Conservation (phyloP, 37 sponge, comb jelly and placozoan genomes). For the Axinella damicornis region DNA sequence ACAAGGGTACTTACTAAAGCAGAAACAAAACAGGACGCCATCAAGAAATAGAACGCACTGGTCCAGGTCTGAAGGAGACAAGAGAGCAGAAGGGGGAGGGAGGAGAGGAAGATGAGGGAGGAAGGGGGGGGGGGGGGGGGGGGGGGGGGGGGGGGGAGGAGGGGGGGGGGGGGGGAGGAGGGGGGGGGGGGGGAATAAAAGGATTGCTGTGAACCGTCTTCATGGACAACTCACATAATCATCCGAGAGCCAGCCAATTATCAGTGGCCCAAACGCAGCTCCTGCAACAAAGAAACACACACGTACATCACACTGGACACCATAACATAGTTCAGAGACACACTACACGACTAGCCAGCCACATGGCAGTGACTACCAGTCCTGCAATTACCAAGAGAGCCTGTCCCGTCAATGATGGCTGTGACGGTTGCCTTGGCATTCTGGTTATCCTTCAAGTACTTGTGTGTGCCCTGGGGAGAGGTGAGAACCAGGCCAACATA, state of each 20-base stretch:
- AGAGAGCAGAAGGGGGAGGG: not conserved
- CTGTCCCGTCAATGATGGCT: slow-evolving; percentile 91
- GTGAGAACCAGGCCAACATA: no score
- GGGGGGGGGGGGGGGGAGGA: no score
- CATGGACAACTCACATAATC: slow-evolving; percentile 12
- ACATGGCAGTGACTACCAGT: not conserved
- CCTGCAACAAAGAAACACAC: not conserved
- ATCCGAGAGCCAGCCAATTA: slow-evolving; percentile 40
- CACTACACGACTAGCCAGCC: no score
- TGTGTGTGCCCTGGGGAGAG: slow-evolving; percentile 71
- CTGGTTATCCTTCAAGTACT: slow-evolving; percentile 60
- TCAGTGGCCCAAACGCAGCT: slow-evolving; percentile 77
- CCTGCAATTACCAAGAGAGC: slow-evolving; percentile 63
- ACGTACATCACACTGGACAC: no score
- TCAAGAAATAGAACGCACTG: slow-evolving; percentile 81
- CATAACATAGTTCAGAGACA: no score
- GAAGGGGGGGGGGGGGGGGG: not conserved
- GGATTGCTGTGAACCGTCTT: no score
- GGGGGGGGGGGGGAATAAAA: not conserved
- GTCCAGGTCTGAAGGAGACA: slow-evolving; percentile 56
- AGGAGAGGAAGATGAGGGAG: not conserved
- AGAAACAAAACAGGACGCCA: slow-evolving; percentile 75
- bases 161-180: no score
- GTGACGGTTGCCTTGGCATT: slow-evolving; percentile 90
- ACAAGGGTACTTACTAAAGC: slow-evolving; percentile 87